phyloP scores from a whole-genome alignment of 2,888 invertebrate genomes.

The Catocala nupta region DNA sequence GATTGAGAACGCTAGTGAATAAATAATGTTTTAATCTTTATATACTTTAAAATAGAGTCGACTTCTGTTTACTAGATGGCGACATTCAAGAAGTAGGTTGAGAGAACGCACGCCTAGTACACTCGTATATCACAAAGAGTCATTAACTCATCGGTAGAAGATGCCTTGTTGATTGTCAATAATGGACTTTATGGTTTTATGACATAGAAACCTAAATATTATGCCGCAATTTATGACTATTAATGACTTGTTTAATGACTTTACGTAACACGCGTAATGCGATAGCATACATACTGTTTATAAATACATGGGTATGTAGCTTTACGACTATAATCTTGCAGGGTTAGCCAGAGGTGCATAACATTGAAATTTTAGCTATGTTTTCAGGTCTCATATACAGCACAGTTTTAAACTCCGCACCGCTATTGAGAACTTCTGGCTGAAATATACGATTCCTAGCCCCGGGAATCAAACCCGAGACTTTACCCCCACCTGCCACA shows the following conservation, averaged over 20 bases:
- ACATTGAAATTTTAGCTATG: too few relatives aligned
- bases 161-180: slow-evolving; percentile 55
- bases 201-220: slow-evolving; percentile 32
- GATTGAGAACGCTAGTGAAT: slow-evolving; percentile 77
- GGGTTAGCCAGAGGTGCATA: too few relatives aligned
- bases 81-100: slow-evolving; percentile 85
- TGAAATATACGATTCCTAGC: too few relatives aligned
- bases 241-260: slow-evolving; percentile 17
- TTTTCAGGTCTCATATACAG: too few relatives aligned
- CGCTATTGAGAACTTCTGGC: too few relatives aligned
- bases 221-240: slow-evolving; percentile 23
- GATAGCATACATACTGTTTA: too few relatives aligned
- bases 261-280: neutral
- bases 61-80: slow-evolving; percentile 67
- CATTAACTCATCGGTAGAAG: slow-evolving; percentile 75
- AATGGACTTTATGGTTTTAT: slow-evolving; percentile 51
- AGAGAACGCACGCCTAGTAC: slow-evolving; percentile 83
- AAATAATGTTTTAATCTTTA: slow-evolving; percentile 76
- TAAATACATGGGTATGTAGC: too few relatives aligned
- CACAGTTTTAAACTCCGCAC: too few relatives aligned
- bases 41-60: slow-evolving; percentile 68
- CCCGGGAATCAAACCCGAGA: too few relatives aligned
- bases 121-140: slow-evolving; percentile 83
- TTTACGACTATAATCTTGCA: too few relatives aligned
- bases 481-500: too few relatives aligned